Percentiles rank a stretch among this genome's conserved stretches.
These are phyloP conservation scores for Sardinella longiceps DNA, from an alignment of 2,797 vertebrate species.

Conservation along the genomic window DNA sequence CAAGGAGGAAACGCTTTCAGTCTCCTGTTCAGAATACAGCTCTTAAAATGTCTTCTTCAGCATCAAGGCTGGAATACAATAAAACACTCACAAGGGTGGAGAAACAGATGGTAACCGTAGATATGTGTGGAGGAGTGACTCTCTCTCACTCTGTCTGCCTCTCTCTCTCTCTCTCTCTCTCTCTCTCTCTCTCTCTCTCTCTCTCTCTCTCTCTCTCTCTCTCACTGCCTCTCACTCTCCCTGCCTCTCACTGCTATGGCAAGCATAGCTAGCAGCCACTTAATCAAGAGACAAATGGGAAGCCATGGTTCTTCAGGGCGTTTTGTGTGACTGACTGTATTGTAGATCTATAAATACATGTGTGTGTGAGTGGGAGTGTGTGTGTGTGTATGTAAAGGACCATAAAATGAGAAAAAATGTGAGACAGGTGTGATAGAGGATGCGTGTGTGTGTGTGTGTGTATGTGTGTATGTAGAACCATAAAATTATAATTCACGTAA, in stretches of 20 bases:
- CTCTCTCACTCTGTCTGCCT: neutral
- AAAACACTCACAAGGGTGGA: neutral
- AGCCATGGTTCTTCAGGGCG: neutral
- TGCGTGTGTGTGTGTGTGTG: no score
- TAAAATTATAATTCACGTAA: no score
- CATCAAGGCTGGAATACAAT: neutral
- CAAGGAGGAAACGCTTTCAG: constrained; percentile 27
- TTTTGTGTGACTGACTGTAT: neutral
- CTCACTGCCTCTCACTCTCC: neutral
- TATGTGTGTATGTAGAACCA: no score
- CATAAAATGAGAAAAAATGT: no score
- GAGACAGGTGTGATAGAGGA: no score
- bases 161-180: neutral
- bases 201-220: constrained; percentile 1
- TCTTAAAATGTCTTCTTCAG: neutral
- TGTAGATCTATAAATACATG: neutral
- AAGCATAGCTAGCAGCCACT: neutral
- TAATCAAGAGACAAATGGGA: neutral
- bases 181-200: neutral
- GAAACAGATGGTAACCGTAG: neutral
- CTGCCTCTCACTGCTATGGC: neutral
- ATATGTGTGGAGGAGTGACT: neutral
- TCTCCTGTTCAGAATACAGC: neutral
- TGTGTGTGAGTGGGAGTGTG: neutral
- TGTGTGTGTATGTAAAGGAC: neutral